Base-by-base conservation (phyloP, 2,797 vertebrate genomes). In the Hoplostethus mediterraneus region DNA sequence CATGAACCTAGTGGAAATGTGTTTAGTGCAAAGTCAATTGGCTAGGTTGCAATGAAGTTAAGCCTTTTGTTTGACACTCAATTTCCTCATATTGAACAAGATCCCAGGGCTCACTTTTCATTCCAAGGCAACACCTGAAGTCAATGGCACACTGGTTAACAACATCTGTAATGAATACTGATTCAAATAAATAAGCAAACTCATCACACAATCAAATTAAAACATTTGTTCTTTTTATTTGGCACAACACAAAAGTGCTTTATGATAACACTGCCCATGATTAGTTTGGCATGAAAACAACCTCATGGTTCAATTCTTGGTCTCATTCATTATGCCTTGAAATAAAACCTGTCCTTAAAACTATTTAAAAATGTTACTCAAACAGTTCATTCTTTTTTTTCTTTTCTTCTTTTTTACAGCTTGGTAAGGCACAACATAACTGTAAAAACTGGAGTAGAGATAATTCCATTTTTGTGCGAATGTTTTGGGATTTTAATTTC, bases 181-280 rank as follows among this genome's bases (percentile, higher is more conserved):
- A 48, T 48, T 48, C 5, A 38, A 10, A 60, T 25, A 5, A 76
- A 73, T 48, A 49, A 83, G 66, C 71, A 81, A 55, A 79, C 28
- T 17, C 47, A 21, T 67, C 62, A 59, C 45, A 82, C 56, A 70
- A 66, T 54, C 11, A 82, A 71, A 77, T 85, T 79, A 73, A 85
- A 83, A 89, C 80, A 89, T 78, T 72, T 63, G 2, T 81, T 76
- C 42, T 78, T 90, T 92, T 92, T 91, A 91, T 95, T 95, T 94
- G 92, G 92, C 93, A 94, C 90, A 85, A 92, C 86, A 93, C 84
- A 92, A 94, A 95, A 93, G 92, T 93, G 91, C 92, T 94, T 94
- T 59, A 84, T 70, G 64, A 90, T 84, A 93, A 93, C 89, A 93
- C 90, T 93, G 87, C 59, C 85, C 74, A 81, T 79, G 73, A 85